These are phyloP conservation scores for Monochamus alternatus DNA, from an alignment of 2,888 invertebrate species.

Conservation along the genomic window DNA sequence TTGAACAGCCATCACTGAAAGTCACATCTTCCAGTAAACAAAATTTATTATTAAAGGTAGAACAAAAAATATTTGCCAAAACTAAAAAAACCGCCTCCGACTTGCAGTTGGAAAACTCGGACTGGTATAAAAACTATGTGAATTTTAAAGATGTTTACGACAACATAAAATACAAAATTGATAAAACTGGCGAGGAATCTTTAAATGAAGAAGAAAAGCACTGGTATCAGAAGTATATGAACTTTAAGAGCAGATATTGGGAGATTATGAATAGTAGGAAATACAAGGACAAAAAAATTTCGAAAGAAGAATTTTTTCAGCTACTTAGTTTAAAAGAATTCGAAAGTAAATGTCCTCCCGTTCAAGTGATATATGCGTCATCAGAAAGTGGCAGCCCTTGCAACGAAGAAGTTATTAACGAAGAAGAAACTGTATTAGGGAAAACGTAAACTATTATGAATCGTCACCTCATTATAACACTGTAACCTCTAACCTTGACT, in stretches of 20 bases:
- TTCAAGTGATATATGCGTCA: slow-evolving; percentile 50
- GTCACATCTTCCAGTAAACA: neutral
- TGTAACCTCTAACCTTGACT: too few species aligned
- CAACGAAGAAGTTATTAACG: neutral
- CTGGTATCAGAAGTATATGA: slow-evolving; percentile 54
- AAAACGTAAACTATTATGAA: too few species aligned
- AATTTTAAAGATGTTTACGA: slow-evolving; percentile 54
- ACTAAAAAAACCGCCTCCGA: slow-evolving; percentile 52
- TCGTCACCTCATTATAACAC: too few species aligned
- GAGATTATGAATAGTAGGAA: slow-evolving; percentile 48
- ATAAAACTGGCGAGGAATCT: slow-evolving; percentile 38
- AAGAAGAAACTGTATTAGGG: neutral
- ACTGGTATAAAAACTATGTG: slow-evolving; percentile 58
- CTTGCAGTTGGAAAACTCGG: slow-evolving; percentile 54
- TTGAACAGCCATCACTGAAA: too few species aligned
- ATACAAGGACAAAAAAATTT: slow-evolving; percentile 42
- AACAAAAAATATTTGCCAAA: slow-evolving; percentile 62
- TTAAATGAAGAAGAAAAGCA: slow-evolving; percentile 50
- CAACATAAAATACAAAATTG: slow-evolving; percentile 49
- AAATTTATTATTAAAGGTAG: slow-evolving; percentile 44
- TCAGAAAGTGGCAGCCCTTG: neutral
- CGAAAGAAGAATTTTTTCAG: slow-evolving; percentile 49
- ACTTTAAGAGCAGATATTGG: slow-evolving; percentile 55
- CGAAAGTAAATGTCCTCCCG: slow-evolving; percentile 42
- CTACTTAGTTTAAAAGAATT: slow-evolving; percentile 53